Conservation (phyloP, 2,113 vertebrate genomes). For the Dromas ardeola region DNA sequence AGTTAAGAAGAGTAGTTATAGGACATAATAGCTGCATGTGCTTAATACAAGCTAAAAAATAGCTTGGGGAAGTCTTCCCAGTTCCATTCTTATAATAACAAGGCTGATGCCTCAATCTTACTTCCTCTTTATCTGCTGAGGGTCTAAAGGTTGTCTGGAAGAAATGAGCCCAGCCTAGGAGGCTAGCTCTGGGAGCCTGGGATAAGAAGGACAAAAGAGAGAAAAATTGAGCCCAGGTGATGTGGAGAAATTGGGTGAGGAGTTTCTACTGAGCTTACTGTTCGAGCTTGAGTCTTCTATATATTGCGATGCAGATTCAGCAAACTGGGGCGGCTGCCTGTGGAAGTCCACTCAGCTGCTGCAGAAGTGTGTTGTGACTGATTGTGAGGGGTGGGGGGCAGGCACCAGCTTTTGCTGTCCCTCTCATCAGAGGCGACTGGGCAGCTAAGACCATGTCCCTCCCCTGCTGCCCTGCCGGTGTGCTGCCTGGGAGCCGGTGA, state of each 20-base stretch:
- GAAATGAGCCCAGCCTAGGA: not conserved
- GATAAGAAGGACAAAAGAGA: not conserved
- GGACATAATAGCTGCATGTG: not conserved
- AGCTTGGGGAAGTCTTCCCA: not conserved
- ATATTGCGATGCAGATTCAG: rapidly evolving
- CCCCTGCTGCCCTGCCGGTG: not conserved
- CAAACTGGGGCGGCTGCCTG: not conserved
- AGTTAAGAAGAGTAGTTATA: not conserved
- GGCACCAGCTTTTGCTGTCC: not conserved
- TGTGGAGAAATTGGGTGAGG: not conserved
- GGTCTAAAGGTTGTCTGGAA: not conserved
- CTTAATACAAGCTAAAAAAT: not conserved
- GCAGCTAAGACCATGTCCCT: not conserved
- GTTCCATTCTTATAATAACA: not conserved
- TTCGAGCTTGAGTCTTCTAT: not conserved
- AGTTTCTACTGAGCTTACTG: not conserved
- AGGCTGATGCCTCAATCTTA: not conserved
- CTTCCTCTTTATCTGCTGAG: not conserved
- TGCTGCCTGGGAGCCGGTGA: not conserved
- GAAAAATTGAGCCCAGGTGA: not conserved
- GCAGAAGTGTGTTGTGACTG: not conserved
- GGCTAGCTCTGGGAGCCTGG: not conserved
- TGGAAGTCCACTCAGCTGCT: not conserved
- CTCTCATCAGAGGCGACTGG: not conserved
- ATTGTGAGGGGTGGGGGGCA: not conserved